phyloP scores from a whole-genome alignment of 2,797 vertebrate genomes.

The Chiloscyllium punctatum region DNA sequence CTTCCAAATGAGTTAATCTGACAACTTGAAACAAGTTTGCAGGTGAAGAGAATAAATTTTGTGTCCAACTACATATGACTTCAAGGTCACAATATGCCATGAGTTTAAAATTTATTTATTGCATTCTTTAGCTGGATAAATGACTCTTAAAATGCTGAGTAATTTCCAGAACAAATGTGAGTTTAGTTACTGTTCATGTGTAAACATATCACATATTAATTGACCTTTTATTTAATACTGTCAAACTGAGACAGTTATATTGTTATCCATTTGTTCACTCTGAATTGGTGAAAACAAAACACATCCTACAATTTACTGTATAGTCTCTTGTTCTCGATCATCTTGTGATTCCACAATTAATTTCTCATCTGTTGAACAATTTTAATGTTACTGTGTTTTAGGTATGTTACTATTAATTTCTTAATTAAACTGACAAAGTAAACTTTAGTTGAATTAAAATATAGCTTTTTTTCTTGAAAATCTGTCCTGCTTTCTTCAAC shows the following conservation, averaged over 20 bases:
- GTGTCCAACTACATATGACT: background rate
- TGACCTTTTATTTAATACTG: no score
- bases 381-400: background rate
- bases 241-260: background rate
- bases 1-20: background rate
- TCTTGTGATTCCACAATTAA: background rate
- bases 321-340: background rate
- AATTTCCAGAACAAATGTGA: background rate
- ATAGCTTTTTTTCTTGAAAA: background rate
- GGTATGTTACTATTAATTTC: background rate
- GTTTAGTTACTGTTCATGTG: background rate
- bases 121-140: background rate
- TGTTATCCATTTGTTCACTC: background rate
- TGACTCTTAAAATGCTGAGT: background rate
- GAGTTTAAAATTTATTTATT: background rate
- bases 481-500: background rate
- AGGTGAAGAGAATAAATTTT: background rate
- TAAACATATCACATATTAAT: background rate
- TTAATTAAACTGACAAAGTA: background rate
- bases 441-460: background rate
- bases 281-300: background rate
- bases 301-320: background rate
- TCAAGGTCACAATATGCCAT: background rate
- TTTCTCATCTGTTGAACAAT: background rate
- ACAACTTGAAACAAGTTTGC: background rate